Evolutionary conservation across 2,888 invertebrate genomes (phyloP).

Genomic region (Micropterix aruncella): DNA sequence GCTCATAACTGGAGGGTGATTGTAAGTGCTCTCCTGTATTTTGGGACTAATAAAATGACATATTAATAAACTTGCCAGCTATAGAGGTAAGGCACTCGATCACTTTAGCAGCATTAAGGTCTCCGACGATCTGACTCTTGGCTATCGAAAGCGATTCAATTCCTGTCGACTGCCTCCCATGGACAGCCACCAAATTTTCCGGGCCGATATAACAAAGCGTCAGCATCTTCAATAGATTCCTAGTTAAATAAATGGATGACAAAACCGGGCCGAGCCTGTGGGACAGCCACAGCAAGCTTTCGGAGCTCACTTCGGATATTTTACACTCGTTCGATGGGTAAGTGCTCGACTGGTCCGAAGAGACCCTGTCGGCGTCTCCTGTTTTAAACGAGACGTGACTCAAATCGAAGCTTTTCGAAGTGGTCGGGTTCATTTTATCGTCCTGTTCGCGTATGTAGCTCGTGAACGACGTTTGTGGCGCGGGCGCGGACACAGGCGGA

Average conservation of each 20-base stretch:
- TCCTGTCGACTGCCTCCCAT: conserved; percentile 25
- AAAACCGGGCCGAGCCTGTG: conserved; percentile 89
- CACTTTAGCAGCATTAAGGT: conserved; percentile 74
- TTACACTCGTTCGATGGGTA: conserved; percentile 23
- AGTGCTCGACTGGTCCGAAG: neutral
- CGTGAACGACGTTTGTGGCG: conserved; percentile 27
- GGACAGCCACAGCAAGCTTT: conserved; percentile 82
- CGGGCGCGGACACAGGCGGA: conserved; percentile 59
- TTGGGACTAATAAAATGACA: no score
- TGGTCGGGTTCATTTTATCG: conserved; percentile 17
- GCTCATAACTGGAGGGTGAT: no score
- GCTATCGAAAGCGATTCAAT: conserved; percentile 49
- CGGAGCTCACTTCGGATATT: conserved; percentile 76
- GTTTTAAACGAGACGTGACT: conserved; percentile 18
- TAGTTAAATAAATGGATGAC: conserved; percentile 78
- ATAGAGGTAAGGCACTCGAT: conserved; percentile 81
- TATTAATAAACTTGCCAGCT: conserved; percentile 49
- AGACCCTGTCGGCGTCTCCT: conserved; percentile 12
- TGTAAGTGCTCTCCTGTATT: no score
- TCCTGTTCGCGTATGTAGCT: conserved; percentile 34
- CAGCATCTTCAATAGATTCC: conserved; percentile 86
- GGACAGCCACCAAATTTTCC: conserved; percentile 50
- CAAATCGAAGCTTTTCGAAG: neutral
- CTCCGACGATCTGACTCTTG: conserved; percentile 56
- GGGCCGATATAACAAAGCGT: conserved; percentile 84